These are phyloP conservation scores for Sebastes dallii DNA, from an alignment of 2,797 vertebrate species.

Conservation along the genomic window DNA sequence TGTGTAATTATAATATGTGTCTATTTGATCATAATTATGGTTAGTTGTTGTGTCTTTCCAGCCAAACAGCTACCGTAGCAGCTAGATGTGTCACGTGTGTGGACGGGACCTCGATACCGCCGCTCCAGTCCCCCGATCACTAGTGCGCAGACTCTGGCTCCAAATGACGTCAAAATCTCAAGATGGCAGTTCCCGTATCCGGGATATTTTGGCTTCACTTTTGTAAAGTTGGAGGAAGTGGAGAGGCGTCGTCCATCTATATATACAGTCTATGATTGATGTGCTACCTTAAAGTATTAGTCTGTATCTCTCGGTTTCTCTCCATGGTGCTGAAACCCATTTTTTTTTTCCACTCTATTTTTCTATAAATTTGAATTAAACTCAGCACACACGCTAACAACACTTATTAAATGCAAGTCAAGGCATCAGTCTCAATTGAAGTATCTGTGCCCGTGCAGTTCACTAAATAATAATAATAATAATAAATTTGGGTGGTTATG, in stretches of 20 bases:
- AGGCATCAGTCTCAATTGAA: constrained; percentile 74
- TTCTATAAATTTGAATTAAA: constrained; percentile 25
- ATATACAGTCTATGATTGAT: not conserved
- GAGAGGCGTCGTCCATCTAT: not conserved
- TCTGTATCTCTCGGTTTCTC: not conserved
- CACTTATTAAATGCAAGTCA: constrained; percentile 46
- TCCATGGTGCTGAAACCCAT: not conserved
- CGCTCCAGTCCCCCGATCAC: not conserved
- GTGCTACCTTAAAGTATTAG: not conserved
- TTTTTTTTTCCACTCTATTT: not conserved
- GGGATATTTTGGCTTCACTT: not conserved
- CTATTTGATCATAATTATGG: not conserved
- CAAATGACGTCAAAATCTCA: not conserved
- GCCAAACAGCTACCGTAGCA: not conserved
- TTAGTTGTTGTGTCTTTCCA: not conserved
- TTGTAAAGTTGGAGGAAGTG: not conserved
- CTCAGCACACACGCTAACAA: constrained; percentile 62
- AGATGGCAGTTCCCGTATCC: not conserved
- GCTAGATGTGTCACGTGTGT: not conserved
- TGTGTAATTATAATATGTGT: not conserved
- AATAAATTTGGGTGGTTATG: constrained; percentile 53
- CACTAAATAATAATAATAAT: constrained; percentile 8
- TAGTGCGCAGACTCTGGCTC: not conserved
- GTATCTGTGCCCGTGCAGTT: constrained; percentile 75
- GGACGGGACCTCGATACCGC: too few species aligned